These are phyloP conservation scores for Trididemnum nubilum DNA, from an alignment of 23 tunicate species.

Conservation along the genomic window DNA sequence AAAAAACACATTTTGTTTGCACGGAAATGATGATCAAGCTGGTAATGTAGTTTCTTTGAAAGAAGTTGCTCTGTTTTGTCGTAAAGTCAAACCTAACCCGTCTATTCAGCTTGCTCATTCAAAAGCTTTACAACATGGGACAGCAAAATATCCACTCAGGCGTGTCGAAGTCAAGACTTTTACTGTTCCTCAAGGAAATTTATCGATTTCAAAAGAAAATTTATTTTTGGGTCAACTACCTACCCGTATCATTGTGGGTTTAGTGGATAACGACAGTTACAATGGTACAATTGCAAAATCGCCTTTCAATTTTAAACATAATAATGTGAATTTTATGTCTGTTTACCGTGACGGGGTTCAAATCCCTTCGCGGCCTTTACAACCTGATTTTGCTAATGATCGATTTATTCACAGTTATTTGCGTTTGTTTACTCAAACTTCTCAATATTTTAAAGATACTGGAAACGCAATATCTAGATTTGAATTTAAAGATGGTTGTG, in stretches of 20 bases:
- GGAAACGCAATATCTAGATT: conserved; percentile 26
- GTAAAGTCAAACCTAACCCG: conserved; percentile 13
- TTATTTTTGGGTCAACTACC: conserved; percentile 38
- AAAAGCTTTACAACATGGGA: conserved; percentile 9
- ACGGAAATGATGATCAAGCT: not conserved
- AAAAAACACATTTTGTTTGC: not conserved
- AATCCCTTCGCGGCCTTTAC: too few relatives aligned
- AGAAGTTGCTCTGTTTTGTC: conserved; percentile 5
- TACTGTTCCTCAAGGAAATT: too few relatives aligned
- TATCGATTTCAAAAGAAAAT: conserved; percentile 16
- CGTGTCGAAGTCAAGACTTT: too few relatives aligned
- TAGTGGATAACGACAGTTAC: too few relatives aligned
- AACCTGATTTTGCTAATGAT: not conserved
- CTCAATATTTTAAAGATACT: not conserved
- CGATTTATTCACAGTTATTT: conserved; percentile 21
- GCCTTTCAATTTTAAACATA: too few relatives aligned
- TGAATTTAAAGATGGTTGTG: not conserved
- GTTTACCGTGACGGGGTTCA: too few relatives aligned
- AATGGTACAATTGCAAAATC: too few relatives aligned
- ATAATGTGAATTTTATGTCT: conserved; percentile 20
- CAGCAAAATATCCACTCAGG: too few relatives aligned
- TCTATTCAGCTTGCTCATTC: conserved; percentile 16
- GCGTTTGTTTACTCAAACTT: conserved; percentile 15
- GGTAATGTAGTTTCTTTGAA: not conserved
- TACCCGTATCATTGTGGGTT: too few relatives aligned